Evolutionary conservation across 2,888 invertebrate genomes (phyloP), one percentile per base, ranked within the genome.

Genomic region (Serrognathus titanus): DNA sequence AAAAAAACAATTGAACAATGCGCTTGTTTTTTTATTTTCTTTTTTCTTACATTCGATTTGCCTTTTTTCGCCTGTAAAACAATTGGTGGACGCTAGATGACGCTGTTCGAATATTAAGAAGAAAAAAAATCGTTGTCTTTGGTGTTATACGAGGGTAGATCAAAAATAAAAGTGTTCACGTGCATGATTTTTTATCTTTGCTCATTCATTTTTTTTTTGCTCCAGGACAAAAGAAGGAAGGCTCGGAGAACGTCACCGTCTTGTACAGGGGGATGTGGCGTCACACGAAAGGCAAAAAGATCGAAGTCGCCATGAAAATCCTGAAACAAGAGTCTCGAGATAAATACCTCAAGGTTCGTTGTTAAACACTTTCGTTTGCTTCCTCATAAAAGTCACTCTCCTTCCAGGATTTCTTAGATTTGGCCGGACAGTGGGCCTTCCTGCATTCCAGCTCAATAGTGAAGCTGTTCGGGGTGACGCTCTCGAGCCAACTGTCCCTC

Each of bases 291-390:
- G 86, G 86, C 0, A 89, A 87, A 69, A 90, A 89, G 75, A 77
- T 90, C 24, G 84, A 89, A 67, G 90, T 92, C 10, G 92, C 90
- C 0, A 85, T 93, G 71, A 94, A 93, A 75, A 83, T 88, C 53
- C 76, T 93, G 11, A 90, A 88, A 67, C 81, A 83, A 50, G 86
- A 88, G 53, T 82, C 81, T 58, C 78, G 79, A 13, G 84, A 83
- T 60, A 81, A 82, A 60, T 79, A 85, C 73, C 80, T 86, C 63
- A 84, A 84, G 78, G 87, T 87, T 77, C 66, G 61, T 31, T 49
- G 7, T 13, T 47, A 8, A 50, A 11, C 3, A 4, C 16, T 41
- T 13, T 52, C 41, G 1, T 41, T 50, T 37, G 13, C 2, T 45
- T 1, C 10, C n/a, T 31, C 10, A 13, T 16, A 16, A 16, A 16